Percentiles rank a stretch among this genome's conserved stretches.
phyloP scores from a whole-genome alignment of 2,113 vertebrate species.

The Paraplagusia blochii region DNA sequence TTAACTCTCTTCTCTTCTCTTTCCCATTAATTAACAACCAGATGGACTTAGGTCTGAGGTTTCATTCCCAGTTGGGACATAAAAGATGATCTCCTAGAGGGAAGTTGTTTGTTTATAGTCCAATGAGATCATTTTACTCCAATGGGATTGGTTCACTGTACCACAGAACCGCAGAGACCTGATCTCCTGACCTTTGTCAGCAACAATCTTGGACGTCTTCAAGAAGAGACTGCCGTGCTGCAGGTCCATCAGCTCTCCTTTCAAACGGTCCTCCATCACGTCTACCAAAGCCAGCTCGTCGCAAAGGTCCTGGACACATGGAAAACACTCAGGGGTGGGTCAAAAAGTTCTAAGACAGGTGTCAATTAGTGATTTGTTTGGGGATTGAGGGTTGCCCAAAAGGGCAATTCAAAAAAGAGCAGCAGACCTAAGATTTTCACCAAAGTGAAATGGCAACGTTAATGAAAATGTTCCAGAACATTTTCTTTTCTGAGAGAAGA shows the following conservation, averaged over 20 bases:
- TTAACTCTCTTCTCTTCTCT: too few species aligned
- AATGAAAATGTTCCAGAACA: too few species aligned
- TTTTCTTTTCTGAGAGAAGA: too few species aligned
- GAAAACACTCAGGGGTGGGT: neutral
- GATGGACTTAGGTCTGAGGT: neutral
- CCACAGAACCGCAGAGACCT: neutral
- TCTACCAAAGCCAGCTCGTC: constrained; percentile 95
- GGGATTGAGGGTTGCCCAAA: too few species aligned
- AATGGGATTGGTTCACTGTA: too few species aligned
- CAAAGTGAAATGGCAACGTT: too few species aligned
- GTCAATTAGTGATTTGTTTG: too few species aligned
- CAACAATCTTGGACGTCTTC: constrained; percentile 89
- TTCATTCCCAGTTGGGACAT: neutral
- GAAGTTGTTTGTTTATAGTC: neutral
- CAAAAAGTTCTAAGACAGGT: too few species aligned
- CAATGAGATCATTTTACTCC: too few species aligned
- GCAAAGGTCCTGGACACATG: constrained; percentile 77
- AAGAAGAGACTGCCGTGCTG: constrained; percentile 95
- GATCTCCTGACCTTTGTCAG: constrained; percentile 83
- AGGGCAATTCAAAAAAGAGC: too few species aligned
- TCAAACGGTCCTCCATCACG: constrained; percentile 94
- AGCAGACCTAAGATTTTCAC: too few species aligned
- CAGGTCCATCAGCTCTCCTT: constrained; percentile 96
- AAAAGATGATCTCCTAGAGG: neutral
- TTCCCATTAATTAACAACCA: neutral